Evolutionary conservation across 2,888 invertebrate species (phyloP).

Genomic region (Thera obeliscata): DNA sequence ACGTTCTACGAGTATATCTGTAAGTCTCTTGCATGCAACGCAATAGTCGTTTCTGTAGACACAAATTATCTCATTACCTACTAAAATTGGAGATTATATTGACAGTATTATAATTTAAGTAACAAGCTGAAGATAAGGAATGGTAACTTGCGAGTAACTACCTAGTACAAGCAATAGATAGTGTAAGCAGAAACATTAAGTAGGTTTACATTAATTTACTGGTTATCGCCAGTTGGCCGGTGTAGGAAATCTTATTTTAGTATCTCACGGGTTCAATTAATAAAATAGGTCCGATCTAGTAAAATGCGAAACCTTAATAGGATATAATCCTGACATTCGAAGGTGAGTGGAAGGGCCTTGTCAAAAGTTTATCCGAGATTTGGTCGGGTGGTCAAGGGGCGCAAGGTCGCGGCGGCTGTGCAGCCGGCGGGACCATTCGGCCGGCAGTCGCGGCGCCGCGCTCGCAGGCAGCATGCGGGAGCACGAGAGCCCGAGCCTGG

Average conservation of each 20-base stretch:
- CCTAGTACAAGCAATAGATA: neutral
- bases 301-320: conserved; percentile 27
- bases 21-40: neutral
- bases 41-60: neutral
- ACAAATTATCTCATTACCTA: neutral
- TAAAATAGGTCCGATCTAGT: conserved; percentile 8
- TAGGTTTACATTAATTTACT: neutral
- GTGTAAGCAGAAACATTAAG: neutral
- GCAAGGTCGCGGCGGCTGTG: conserved; percentile 58
- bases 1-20: conserved; percentile 7
- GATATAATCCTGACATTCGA: conserved; percentile 31
- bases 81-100: neutral
- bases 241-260: neutral
- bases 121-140: neutral
- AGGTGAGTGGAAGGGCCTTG: conserved; percentile 48
- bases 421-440: conserved; percentile 44
- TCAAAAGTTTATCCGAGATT: conserved; percentile 68
- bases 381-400: conserved; percentile 62
- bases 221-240: neutral
- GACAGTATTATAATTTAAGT: neutral
- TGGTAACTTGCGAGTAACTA: neutral
- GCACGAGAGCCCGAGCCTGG: conserved; percentile 51
- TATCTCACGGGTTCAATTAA: neutral
- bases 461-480: conserved; percentile 65
- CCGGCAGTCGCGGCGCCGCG: conserved; percentile 66